These are phyloP conservation scores for Trileptium ribeirensis DNA, from an alignment of 2,888 invertebrate species.

Conservation along the genomic window DNA sequence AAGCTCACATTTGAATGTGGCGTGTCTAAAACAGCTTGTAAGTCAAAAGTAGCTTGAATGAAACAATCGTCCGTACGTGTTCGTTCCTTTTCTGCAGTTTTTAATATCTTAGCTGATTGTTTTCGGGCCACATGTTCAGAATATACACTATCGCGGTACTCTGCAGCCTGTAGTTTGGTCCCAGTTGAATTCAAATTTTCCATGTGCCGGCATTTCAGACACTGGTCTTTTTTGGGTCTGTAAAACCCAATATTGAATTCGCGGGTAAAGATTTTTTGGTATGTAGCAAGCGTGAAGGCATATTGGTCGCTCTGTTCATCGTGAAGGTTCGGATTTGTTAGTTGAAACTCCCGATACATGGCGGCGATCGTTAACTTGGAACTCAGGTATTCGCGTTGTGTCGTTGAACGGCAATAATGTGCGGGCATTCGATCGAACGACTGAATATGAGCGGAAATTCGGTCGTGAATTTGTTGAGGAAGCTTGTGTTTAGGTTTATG, in stretches of 20 bases:
- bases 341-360: no score
- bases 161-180: neutral
- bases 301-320: no score
- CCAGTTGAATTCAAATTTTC: neutral
- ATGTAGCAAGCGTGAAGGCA: neutral
- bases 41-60: neutral
- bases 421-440: no score
- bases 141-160: neutral
- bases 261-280: neutral
- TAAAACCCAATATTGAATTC: neutral
- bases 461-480: no score
- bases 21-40: neutral
- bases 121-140: neutral
- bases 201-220: neutral
- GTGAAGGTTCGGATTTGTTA: no score
- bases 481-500: no score
- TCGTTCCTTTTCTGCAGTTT: neutral
- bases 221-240: neutral
- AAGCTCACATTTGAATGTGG: neutral
- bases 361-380: no score
- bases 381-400: no score
- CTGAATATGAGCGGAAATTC: no score
- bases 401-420: no score
- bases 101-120: neutral
- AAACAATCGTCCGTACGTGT: neutral